Percentiles rank a stretch among this genome's conserved stretches.
These are phyloP conservation scores for Xiphophorus hellerii DNA, from an alignment of 2,113 vertebrate species.

Conservation along the genomic window DNA sequence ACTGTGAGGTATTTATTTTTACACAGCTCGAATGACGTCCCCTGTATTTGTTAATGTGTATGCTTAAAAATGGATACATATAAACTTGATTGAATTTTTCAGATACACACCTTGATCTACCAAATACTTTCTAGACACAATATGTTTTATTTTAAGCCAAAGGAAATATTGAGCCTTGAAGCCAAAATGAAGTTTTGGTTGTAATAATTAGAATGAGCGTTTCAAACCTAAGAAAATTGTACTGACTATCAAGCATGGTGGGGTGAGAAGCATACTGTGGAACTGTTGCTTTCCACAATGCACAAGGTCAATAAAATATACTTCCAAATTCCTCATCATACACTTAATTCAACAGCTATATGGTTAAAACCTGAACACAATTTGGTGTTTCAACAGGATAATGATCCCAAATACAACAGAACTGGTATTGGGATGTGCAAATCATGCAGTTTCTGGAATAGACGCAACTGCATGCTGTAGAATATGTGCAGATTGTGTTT, in stretches of 20 bases:
- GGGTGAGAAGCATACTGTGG: neutral
- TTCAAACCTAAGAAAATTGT: neutral
- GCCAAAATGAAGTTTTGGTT: neutral
- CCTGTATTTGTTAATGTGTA: slow-evolving; percentile 25
- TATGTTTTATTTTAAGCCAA: neutral
- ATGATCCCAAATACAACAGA: neutral
- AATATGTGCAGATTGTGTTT: too few species aligned
- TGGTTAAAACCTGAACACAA: neutral
- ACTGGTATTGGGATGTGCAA: neutral
- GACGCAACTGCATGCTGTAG: too few species aligned
- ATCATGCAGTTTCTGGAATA: neutral
- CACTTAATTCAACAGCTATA: neutral
- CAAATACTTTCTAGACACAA: neutral
- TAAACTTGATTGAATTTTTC: neutral
- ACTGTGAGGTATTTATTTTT: neutral
- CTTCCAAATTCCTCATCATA: neutral
- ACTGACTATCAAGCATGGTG: neutral
- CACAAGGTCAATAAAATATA: too few species aligned
- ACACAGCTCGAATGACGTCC: slow-evolving; percentile 59
- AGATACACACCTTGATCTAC: neutral
- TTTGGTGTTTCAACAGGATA: neutral
- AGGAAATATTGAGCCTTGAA: neutral
- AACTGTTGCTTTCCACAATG: neutral
- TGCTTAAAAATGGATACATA: neutral
- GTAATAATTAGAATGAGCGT: too few species aligned